These are phyloP conservation scores for Arrhamphus sclerolepis DNA, from an alignment of 2,797 vertebrate genomes.

Conservation along the genomic window DNA sequence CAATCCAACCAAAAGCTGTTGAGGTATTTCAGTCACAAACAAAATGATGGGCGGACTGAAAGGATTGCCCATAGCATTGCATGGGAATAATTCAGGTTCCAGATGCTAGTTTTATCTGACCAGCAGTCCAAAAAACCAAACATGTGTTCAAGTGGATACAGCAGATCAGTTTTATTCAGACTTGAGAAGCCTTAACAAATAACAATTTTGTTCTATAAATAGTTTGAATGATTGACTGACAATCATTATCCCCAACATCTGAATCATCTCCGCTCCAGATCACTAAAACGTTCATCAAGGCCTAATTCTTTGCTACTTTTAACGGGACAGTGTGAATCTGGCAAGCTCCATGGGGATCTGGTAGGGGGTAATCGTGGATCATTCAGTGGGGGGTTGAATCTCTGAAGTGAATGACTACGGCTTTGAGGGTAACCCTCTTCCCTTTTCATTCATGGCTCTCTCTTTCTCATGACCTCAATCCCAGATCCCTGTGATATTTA, in stretches of 20 bases:
- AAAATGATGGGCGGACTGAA: not conserved
- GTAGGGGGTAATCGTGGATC: slow-evolving; percentile 50
- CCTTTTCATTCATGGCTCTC: slow-evolving; percentile 48
- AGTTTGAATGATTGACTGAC: too few relatives aligned
- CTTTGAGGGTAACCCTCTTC: slow-evolving; percentile 44
- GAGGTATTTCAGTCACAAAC: not conserved
- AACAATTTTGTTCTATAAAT: too few relatives aligned
- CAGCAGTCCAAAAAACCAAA: too few relatives aligned
- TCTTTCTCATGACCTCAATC: slow-evolving; percentile 53
- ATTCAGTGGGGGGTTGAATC: slow-evolving; percentile 28
- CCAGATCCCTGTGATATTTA: slow-evolving; percentile 51
- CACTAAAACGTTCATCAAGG: slow-evolving; percentile 32
- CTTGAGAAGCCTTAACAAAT: too few relatives aligned
- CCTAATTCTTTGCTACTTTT: not conserved
- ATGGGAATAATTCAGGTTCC: too few relatives aligned
- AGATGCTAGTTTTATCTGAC: too few relatives aligned
- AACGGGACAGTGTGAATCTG: slow-evolving; percentile 1
- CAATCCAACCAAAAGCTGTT: not conserved
- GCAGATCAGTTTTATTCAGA: too few relatives aligned
- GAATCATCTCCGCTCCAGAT: not conserved
- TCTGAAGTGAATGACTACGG: slow-evolving; percentile 51
- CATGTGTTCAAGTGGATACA: too few relatives aligned
- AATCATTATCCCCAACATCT: too few relatives aligned
- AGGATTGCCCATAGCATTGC: not conserved
- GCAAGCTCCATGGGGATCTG: slow-evolving; percentile 39